Evolutionary conservation across 2,888 invertebrate genomes (phyloP), one percentile per base, ranked within the genome.

Genomic region (Metalampra italica): DNA sequence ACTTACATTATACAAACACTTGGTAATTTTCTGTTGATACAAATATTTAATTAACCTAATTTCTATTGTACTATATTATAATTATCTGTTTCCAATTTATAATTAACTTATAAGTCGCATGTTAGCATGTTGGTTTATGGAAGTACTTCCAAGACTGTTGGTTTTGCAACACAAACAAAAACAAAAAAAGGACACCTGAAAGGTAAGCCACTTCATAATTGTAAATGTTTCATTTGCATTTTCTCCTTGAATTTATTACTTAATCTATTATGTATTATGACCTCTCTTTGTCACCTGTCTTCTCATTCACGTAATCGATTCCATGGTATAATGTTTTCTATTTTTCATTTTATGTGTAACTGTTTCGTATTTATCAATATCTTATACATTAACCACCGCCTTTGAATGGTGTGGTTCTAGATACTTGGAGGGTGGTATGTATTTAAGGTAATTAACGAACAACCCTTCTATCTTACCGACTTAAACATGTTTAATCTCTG

Each of bases 361-460:
- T 47, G 29, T 49, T 47, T 44, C 30, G 9, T 29, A 38, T 49
- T 38, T 40, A 44, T 37, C 36, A 39, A 13, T 12, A 29, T 48
- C 42, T 50, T n/a, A n/a, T n/a, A n/a, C 22, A 48, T 48, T 53
- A 46, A 51, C 50, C 47, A 57, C 51, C 9, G 22, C 30, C n/a
- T 36, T 43, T n/a, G 9, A 50, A 50, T 44, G 45, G 50, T 56
- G 62, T 59, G 62, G 54, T 54, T 64, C 64, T 68, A 65, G 84
- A 85, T 88, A 89, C 89, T 88, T 89, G 89, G 89, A 89, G 89
- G 85, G 82, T 81, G 86, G 77, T 74, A 61, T 66, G 58, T 36
- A 22, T 59, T 58, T 51, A 56, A 54, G 43, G 41, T 46, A 46
- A 53, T 45, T 44, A 29, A 36, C 40, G 51, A 52, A 48, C 30